Conservation (phyloP, 1,140 invertebrate genomes). For the Melanaphis sacchari region DNA sequence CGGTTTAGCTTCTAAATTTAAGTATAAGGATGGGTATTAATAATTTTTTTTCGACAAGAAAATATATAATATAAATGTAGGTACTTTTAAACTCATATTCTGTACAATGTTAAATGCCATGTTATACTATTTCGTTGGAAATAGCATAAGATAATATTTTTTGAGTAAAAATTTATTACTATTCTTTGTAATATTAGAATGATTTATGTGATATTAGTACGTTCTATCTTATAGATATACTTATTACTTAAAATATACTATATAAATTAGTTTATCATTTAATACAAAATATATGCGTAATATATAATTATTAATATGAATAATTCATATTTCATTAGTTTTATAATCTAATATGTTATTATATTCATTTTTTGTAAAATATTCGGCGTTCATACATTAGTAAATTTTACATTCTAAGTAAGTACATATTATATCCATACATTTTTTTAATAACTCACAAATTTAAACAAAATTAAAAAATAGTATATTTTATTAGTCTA, state of each 20-base stretch:
- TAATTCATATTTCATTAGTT: slow-evolving; percentile 24
- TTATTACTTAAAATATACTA: neutral
- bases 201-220: neutral
- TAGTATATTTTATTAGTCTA: neutral
- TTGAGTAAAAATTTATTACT: neutral
- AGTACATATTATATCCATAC: neutral
- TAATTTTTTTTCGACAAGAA: neutral
- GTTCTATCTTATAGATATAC: neutral
- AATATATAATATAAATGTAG: neutral
- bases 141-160: neutral
- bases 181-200: neutral
- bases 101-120: neutral
- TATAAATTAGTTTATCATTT: slow-evolving; percentile 30
- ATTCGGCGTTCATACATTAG: neutral
- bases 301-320: slow-evolving; percentile 31
- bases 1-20: slow-evolving; percentile 3
- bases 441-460: neutral
- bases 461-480: neutral
- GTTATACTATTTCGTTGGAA: neutral
- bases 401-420: neutral
- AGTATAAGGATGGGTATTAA: neutral
- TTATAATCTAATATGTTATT: slow-evolving; percentile 21
- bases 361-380: neutral
- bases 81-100: neutral
- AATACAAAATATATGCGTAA: neutral